phyloP scores from a whole-genome alignment of 2,888 invertebrate species.

The Gisinianus flammeolus region DNA sequence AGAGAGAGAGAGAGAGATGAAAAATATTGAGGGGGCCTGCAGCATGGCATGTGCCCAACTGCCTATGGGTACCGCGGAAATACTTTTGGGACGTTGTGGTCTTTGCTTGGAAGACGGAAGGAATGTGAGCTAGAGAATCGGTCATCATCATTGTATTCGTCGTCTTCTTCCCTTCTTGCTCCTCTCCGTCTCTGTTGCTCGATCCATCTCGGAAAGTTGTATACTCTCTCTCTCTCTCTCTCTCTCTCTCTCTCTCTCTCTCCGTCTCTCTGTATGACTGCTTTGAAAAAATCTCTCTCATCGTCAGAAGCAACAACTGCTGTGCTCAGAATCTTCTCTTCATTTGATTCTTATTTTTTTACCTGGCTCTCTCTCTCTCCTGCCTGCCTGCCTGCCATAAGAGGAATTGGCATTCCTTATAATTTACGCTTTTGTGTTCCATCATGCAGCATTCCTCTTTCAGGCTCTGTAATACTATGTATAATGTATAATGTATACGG shows the following conservation, averaged over 20 bases:
- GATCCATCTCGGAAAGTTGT: background rate
- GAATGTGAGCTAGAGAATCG: slow-evolving; percentile 41
- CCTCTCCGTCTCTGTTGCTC: background rate
- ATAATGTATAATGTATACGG: background rate
- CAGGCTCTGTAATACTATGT: background rate
- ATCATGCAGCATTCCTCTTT: slow-evolving; percentile 33
- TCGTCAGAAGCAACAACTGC: slow-evolving; percentile 31
- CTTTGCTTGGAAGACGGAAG: slow-evolving; percentile 41
- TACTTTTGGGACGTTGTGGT: slow-evolving; percentile 40
- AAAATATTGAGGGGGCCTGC: slow-evolving; percentile 39
- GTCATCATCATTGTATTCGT: slow-evolving; percentile 42
- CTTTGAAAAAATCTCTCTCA: slow-evolving; percentile 22
- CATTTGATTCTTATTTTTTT: slow-evolving; percentile 32
- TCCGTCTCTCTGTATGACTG: slow-evolving; percentile 20
- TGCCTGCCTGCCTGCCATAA: slow-evolving; percentile 20
- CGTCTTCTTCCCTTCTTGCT: slow-evolving; percentile 19
- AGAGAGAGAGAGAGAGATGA: background rate
- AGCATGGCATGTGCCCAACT: slow-evolving; percentile 53
- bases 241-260: slow-evolving; percentile 6
- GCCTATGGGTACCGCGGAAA: slow-evolving; percentile 53
- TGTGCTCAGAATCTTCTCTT: slow-evolving; percentile 30
- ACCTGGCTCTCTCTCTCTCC: slow-evolving; percentile 19
- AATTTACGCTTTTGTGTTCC: slow-evolving; percentile 36
- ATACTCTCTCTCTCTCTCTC: no score
- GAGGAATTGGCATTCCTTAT: slow-evolving; percentile 39